Conservation (phyloP, 2,888 invertebrate species). For the Poecilus cupreus region DNA sequence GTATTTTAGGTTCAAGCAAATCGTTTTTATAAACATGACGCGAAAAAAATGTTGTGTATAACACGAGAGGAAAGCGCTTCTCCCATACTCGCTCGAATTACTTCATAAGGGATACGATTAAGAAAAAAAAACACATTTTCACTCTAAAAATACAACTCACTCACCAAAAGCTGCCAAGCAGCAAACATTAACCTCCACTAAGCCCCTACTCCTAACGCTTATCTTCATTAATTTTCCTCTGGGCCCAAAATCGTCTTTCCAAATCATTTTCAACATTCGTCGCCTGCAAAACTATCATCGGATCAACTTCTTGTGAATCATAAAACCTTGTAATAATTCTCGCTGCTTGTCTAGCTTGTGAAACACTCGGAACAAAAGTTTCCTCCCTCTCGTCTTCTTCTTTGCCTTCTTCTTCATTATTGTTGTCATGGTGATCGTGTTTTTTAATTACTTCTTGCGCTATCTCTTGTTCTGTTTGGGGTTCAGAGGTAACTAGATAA, state of each 20-base stretch:
- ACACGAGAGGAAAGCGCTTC: too few species aligned
- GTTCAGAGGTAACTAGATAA: not conserved
- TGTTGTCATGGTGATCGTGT: not conserved
- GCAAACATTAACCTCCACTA: not conserved
- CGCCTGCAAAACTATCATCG: slow-evolving; percentile 19
- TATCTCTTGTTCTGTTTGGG: slow-evolving; percentile 11
- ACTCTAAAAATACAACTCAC: not conserved
- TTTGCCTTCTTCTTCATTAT: not conserved
- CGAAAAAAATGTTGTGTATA: too few species aligned
- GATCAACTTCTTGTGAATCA: slow-evolving; percentile 15
- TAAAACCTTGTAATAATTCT: slow-evolving; percentile 8
- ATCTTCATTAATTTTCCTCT: slow-evolving; percentile 1
- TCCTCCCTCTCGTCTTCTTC: not conserved
- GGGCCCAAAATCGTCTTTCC: not conserved
- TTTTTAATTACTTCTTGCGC: not conserved
- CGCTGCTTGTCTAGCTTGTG: not conserved
- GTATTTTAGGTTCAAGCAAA: too few species aligned
- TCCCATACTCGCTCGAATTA: too few species aligned
- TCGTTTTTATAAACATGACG: too few species aligned
- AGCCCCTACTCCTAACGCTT: not conserved
- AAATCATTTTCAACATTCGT: slow-evolving; percentile 30
- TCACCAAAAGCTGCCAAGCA: not conserved
- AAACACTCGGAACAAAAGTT: not conserved
- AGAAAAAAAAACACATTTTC: too few species aligned
- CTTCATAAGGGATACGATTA: too few species aligned